Evolutionary conservation across 1,140 invertebrate genomes (phyloP).

Genomic region (Cydia amplana): DNA sequence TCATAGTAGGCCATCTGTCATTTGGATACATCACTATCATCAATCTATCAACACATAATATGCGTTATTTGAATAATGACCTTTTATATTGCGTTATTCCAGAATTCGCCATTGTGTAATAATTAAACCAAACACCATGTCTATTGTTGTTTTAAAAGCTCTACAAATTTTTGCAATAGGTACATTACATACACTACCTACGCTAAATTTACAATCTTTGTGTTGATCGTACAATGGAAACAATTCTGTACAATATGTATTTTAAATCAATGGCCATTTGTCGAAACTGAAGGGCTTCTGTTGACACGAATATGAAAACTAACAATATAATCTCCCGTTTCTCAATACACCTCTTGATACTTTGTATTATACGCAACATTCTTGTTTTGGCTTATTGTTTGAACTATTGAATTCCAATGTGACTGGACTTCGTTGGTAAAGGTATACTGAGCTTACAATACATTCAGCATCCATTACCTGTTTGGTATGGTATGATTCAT

Average conservation of each 20-base stretch:
- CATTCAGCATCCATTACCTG: slow-evolving; percentile 49
- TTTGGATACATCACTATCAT: slow-evolving; percentile 53
- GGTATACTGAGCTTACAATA: slow-evolving; percentile 18
- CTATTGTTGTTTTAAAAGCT: slow-evolving; percentile 1
- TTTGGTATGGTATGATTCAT: slow-evolving; percentile 33
- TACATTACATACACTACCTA: no score
- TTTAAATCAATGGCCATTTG: slow-evolving; percentile 16
- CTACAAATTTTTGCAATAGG: not conserved
- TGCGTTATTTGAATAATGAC: slow-evolving; percentile 55
- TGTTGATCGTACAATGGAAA: slow-evolving; percentile 34
- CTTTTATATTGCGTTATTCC: slow-evolving; percentile 31
- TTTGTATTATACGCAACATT: slow-evolving; percentile 45
- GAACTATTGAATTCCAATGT: slow-evolving; percentile 56
- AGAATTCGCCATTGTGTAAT: slow-evolving; percentile 1
- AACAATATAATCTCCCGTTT: slow-evolving; percentile 48
- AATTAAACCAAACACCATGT: not conserved
- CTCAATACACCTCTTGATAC: slow-evolving; percentile 43
- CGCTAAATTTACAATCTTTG: not conserved
- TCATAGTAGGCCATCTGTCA: slow-evolving; percentile 50
- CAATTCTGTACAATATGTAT: slow-evolving; percentile 24
- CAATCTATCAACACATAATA: slow-evolving; percentile 47
- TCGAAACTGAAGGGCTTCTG: slow-evolving; percentile 20
- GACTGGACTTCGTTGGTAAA: slow-evolving; percentile 48
- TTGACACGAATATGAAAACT: slow-evolving; percentile 43
- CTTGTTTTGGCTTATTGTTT: slow-evolving; percentile 58